Evolutionary conservation across 1,140 invertebrate species (phyloP).

Genomic region (Bombus terrestris): DNA sequence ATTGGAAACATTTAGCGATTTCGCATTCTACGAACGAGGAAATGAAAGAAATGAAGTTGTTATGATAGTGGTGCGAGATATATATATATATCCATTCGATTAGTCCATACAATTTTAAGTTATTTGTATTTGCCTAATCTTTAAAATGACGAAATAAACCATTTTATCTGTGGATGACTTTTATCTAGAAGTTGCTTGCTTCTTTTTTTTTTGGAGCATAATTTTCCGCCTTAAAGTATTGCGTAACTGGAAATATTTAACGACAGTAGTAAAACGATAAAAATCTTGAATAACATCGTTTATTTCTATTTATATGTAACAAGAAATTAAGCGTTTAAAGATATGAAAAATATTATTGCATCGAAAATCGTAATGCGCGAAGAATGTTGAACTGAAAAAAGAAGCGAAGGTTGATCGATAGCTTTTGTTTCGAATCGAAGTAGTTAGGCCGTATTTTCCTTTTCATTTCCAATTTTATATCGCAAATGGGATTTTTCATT

Average conservation of each 20-base stretch:
- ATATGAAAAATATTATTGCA: no score
- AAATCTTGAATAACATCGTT: no score
- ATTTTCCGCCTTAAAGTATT: no score
- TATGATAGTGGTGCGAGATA: background rate
- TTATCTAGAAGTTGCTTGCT: background rate
- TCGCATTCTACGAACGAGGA: background rate
- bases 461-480: conserved; percentile 8
- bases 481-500: conserved; percentile 1
- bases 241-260: no score
- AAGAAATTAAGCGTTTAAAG: no score
- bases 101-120: background rate
- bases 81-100: no score
- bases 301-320: no score
- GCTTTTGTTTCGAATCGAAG: background rate
- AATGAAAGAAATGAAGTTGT: background rate
- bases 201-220: background rate
- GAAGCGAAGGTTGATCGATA: background rate
- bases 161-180: background rate
- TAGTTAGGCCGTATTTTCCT: background rate
- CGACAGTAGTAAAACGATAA: no score
- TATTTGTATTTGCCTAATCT: background rate
- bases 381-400: background rate
- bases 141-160: background rate
- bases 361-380: background rate
- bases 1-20: background rate